Evolutionary conservation across 2,888 invertebrate species (phyloP).

Genomic region (Agrotis exclamationis): DNA sequence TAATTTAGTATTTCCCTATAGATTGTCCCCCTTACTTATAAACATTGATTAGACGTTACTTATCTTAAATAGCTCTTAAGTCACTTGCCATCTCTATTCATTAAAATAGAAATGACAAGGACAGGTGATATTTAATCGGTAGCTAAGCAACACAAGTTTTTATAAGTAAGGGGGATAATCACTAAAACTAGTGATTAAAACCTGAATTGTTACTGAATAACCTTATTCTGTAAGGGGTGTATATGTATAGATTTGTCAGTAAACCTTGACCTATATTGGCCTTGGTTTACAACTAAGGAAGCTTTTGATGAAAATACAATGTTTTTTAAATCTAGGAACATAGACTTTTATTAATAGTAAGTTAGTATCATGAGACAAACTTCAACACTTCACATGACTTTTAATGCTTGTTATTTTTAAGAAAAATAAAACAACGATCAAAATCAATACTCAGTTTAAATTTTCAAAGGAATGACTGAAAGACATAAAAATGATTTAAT

Average conservation of each 20-base stretch:
- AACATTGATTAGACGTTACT: too few species aligned
- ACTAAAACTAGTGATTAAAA: too few species aligned
- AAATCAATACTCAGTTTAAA: neutral
- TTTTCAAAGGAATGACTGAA: neutral
- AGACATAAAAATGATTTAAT: too few species aligned
- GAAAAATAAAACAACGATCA: neutral
- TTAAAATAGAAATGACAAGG: too few species aligned
- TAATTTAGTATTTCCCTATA: too few species aligned
- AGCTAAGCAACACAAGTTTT: too few species aligned
- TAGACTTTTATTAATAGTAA: neutral
- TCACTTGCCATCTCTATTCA: too few species aligned
- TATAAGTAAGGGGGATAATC: too few species aligned
- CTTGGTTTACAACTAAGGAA: neutral
- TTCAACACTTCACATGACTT: neutral
- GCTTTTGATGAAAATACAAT: neutral
- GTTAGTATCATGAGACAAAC: neutral
- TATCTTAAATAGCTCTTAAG: too few species aligned
- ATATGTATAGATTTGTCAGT: neutral
- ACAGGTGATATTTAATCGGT: too few species aligned
- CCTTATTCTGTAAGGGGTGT: neutral
- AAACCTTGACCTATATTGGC: neutral
- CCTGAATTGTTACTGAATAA: too few species aligned
- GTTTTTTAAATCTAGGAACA: neutral
- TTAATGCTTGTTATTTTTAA: neutral
- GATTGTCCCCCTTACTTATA: too few species aligned